Evolutionary conservation across 2,113 vertebrate genomes (phyloP), one percentile per base, ranked within the genome.

Genomic region (Grantiella picta): DNA sequence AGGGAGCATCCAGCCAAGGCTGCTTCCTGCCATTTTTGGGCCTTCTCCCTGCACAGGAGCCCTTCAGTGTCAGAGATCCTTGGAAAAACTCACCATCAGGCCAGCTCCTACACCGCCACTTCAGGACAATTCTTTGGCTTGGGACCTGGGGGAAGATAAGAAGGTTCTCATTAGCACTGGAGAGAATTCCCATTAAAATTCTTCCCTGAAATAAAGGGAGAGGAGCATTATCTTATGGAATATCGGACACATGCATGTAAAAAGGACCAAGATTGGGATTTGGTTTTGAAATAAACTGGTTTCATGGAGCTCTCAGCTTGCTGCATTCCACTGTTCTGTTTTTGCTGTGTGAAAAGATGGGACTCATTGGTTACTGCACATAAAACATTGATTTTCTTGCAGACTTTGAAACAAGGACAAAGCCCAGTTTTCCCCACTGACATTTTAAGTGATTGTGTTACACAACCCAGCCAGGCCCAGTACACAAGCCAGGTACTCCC

Each of bases 91-190:
- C 97, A 98, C 98, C 98, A 0, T 97, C 97, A 12, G 97, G 97
- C 97, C 98, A 98, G 89, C 70, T 98, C 72, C 90, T 94, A 28
- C 94, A 97, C 61, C 97, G 75, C 98, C 97, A 98, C 91, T 98
- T 98, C 93, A 97, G 95, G 71, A 97, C 57, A 18, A 98, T 93
- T 82, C 97, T 97, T 90, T 96, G 96, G 35, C 96, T 96, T 72
- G 90, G 96, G 44, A 98, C 92, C 97, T 98, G 88, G 22, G 88
- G 86, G 42, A 86, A 83, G 53, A 92, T 0, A 42, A 49, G 28
- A 64, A 71, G 40, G 54, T 70, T 63, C 49, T 65, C 2, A 1
- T 84, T 47, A 91, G 38, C 5, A 5, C 8, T 5, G 21, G 47
- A 50, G 24, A 47, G 18, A 73, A 68, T 22, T 73, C 24, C 17